Evolutionary conservation across 2,113 vertebrate genomes (phyloP).

Genomic region (Cromileptes altivelis): DNA sequence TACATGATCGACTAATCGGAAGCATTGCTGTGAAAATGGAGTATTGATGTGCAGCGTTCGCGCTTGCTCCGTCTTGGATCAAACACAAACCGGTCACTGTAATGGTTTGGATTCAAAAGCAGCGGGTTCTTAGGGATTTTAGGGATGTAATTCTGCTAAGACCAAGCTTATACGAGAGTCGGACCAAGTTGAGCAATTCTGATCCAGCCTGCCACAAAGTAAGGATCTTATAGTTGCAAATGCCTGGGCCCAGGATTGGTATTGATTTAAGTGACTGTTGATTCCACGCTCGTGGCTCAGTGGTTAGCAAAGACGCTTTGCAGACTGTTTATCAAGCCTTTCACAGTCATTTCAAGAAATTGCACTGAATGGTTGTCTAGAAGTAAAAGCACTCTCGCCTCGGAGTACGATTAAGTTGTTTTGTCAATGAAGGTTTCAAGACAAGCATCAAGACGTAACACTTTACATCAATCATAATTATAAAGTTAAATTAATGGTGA

Average conservation of each 20-base stretch:
- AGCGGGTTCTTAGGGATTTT: background rate
- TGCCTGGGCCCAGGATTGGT: slow-evolving; percentile 15
- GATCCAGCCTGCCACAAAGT: slow-evolving; percentile 37
- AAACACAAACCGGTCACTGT: slow-evolving; percentile 41
- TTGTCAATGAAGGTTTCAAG: background rate
- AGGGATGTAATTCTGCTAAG: slow-evolving; percentile 36
- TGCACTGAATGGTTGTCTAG: background rate
- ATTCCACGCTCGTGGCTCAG: slow-evolving; percentile 35
- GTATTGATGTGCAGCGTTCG: slow-evolving; percentile 42
- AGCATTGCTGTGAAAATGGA: slow-evolving; percentile 57
- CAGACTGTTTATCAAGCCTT: slow-evolving; percentile 11
- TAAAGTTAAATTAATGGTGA: background rate
- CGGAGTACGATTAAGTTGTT: background rate
- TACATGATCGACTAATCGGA: slow-evolving; percentile 59
- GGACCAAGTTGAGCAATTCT: slow-evolving; percentile 15
- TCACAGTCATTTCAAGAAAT: slow-evolving; percentile 9
- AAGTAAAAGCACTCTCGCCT: background rate
- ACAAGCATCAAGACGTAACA: background rate
- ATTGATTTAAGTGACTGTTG: slow-evolving; percentile 57
- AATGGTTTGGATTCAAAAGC: slow-evolving; percentile 35
- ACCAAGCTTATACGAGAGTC: slow-evolving; percentile 5
- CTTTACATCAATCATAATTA: background rate
- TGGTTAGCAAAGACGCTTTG: slow-evolving; percentile 13
- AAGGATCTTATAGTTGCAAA: slow-evolving; percentile 24
- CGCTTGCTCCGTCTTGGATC: slow-evolving; percentile 43